These are phyloP conservation scores for Aricia agestis DNA, from an alignment of 1,140 invertebrate genomes.

Conservation along the genomic window DNA sequence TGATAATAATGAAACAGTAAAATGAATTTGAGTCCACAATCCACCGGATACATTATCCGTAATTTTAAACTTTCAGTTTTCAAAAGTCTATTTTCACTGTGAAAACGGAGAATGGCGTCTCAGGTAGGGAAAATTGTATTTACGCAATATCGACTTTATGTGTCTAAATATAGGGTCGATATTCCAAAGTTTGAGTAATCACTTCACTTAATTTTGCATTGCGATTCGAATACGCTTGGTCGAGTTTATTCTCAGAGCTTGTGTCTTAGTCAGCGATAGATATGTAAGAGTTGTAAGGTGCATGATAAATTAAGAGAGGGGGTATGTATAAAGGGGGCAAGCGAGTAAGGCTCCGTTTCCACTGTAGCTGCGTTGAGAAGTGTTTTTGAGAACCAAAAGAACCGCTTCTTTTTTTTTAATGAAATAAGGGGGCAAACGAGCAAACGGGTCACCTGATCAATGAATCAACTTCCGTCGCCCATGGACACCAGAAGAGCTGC, in stretches of 20 bases:
- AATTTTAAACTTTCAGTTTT: conserved; percentile 27
- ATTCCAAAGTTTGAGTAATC: neutral
- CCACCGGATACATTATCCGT: conserved; percentile 18
- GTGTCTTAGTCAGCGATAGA: conserved; percentile 26
- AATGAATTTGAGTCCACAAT: conserved; percentile 2
- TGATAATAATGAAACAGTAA: neutral
- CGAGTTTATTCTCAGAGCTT: conserved; percentile 28
- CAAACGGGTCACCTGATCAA: too few relatives aligned
- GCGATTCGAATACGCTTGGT: conserved; percentile 27
- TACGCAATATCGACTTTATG: conserved; percentile 13
- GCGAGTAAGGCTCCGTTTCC: neutral
- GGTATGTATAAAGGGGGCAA: neutral
- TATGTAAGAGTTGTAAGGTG: conserved; percentile 18
- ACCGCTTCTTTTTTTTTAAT: too few relatives aligned
- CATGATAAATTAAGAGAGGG: conserved; percentile 1
- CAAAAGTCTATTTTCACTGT: conserved; percentile 22
- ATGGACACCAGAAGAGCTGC: too few relatives aligned
- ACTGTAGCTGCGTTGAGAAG: too few relatives aligned
- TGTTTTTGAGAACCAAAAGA: too few relatives aligned
- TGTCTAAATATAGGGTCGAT: neutral
- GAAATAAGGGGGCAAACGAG: too few relatives aligned
- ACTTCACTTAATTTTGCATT: conserved; percentile 28
- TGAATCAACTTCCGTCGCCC: too few relatives aligned
- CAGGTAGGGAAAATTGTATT: neutral
- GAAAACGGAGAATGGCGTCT: conserved; percentile 21